A percentile compares a stretch with the other conserved stretches of the same genome.
Evolutionary conservation across 2,888 invertebrate species (phyloP).

Genomic region (Drosophila mettleri): DNA sequence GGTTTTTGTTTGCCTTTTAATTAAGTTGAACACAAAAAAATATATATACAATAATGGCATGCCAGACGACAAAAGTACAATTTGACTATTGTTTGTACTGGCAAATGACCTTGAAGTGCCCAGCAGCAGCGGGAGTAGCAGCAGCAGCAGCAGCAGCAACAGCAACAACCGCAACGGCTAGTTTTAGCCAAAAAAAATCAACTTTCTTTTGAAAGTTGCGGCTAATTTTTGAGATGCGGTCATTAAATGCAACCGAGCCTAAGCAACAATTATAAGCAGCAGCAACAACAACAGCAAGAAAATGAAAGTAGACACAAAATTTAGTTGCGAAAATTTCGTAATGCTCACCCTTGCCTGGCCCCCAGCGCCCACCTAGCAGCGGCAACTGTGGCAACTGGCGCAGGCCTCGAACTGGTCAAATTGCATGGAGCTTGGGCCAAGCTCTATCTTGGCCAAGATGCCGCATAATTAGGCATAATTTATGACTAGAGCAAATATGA

Average conservation of each 20-base stretch:
- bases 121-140: neutral
- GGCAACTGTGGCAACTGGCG: constrained; percentile 30
- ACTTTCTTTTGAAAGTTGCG: constrained; percentile 66
- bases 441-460: constrained; percentile 68
- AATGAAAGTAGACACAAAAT: constrained; percentile 72
- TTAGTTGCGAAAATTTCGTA: constrained; percentile 71
- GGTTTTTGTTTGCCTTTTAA: constrained; percentile 76
- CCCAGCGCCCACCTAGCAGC: constrained; percentile 19
- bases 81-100: constrained; percentile 52
- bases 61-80: constrained; percentile 40
- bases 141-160: neutral
- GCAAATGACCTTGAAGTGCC: constrained; percentile 49
- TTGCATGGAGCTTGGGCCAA: constrained; percentile 73
- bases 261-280: constrained; percentile 60
- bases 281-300: constrained; percentile 35
- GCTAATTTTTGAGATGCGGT: constrained; percentile 52
- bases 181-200: constrained; percentile 44
- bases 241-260: constrained; percentile 62
- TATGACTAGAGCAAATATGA: constrained; percentile 66
- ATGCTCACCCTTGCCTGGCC: constrained; percentile 46
- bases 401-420: constrained; percentile 59
- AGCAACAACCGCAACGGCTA: neutral
- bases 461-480: constrained; percentile 78
- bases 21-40: constrained; percentile 71
- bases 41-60: constrained; percentile 40